Evolutionary conservation across 2,797 vertebrate genomes (phyloP).

Genomic region (Tarsius wallacei): DNA sequence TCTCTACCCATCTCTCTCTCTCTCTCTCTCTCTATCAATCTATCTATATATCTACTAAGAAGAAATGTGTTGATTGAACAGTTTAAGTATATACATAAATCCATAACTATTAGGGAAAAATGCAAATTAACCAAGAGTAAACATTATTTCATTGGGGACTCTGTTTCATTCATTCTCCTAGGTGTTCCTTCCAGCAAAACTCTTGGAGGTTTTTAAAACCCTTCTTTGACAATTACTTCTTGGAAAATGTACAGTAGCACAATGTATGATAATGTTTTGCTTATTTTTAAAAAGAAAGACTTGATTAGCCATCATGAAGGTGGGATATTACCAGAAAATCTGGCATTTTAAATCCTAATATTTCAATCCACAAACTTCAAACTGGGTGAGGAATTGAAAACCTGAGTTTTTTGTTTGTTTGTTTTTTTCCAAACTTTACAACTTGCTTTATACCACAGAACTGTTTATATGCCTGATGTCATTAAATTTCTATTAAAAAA

Average conservation of each 20-base stretch:
- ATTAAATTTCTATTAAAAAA: not conserved
- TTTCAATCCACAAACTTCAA: constrained; percentile 44
- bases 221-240: not conserved
- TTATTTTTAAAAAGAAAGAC: not conserved
- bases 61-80: not conserved
- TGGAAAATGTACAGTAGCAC: not conserved
- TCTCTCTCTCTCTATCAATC: not conserved
- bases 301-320: not conserved
- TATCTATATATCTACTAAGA: not conserved
- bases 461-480: not conserved
- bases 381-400: not conserved
- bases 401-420: not conserved
- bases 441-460: not conserved
- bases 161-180: not conserved
- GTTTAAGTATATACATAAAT: not conserved
- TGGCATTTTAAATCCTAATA: not conserved
- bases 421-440: not conserved
- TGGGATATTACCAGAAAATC: constrained; percentile 21
- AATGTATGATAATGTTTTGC: not conserved
- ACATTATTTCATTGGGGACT: not conserved
- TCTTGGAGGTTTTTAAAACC: constrained; percentile 14
- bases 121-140: not conserved
- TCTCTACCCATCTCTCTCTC: not conserved
- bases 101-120: not conserved
- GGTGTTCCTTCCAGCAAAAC: not conserved